Conservation (phyloP, 2,888 invertebrate genomes). For the Drosophila niveifrons region DNA sequence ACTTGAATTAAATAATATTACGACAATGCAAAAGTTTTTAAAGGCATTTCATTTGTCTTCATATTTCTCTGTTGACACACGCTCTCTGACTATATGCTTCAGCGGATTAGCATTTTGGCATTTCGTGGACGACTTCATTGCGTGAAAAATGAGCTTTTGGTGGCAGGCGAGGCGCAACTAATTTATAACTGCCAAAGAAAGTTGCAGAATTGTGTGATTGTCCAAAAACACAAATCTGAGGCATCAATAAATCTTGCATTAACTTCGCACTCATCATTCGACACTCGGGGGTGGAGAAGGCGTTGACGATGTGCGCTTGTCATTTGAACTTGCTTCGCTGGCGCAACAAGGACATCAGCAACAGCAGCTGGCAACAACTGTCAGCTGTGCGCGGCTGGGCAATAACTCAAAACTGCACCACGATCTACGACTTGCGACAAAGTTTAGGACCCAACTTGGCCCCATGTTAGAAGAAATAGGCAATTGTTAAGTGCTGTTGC, state of each 20-base stretch:
- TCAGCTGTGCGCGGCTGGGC: slow-evolving; percentile 52
- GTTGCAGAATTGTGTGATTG: slow-evolving; percentile 55
- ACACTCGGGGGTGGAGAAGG: not conserved
- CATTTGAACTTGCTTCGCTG: slow-evolving; percentile 53
- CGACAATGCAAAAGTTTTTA: too few relatives aligned
- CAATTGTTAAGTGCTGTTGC: slow-evolving; percentile 50
- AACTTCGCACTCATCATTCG: slow-evolving; percentile 51
- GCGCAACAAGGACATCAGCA: slow-evolving; percentile 25
- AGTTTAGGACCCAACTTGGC: slow-evolving; percentile 35
- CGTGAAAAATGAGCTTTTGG: slow-evolving; percentile 56
- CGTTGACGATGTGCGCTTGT: slow-evolving; percentile 42
- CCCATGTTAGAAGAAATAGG: slow-evolving; percentile 32
- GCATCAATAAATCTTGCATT: slow-evolving; percentile 72
- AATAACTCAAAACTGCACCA: slow-evolving; percentile 67
- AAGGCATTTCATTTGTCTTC: slow-evolving; percentile 28
- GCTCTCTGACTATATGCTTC: slow-evolving; percentile 15
- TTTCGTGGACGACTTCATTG: slow-evolving; percentile 37
- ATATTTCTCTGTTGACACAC: slow-evolving; percentile 28
- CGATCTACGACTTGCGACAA: slow-evolving; percentile 14
- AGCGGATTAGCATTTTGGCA: slow-evolving; percentile 21
- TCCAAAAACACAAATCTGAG: slow-evolving; percentile 20
- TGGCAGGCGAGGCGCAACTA: slow-evolving; percentile 41
- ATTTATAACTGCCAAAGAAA: slow-evolving; percentile 70
- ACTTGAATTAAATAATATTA: too few relatives aligned
- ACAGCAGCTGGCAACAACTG: slow-evolving; percentile 45